Base-by-base conservation (phyloP, 1,140 invertebrate genomes). In the Drosophila repleta region DNA sequence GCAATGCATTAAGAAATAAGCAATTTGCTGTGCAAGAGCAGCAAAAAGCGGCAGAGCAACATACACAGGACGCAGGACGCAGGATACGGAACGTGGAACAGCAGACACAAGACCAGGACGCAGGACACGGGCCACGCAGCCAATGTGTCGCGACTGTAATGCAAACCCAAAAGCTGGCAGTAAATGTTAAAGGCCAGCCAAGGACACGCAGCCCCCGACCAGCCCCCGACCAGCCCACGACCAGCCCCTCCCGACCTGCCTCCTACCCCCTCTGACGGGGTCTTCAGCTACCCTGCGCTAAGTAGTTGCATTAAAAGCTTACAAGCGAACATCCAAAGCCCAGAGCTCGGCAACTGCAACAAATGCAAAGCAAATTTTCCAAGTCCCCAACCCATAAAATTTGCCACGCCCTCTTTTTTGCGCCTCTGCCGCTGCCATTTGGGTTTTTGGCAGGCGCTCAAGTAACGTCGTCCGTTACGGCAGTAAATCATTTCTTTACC, bases 1-100 rank as follows among this genome's bases (percentile, higher is more conserved):
- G 79, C 75, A 73, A 79, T 83, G 83, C 83, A 87, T 87, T 87
- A 87, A 87, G 83, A 87, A 87, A 87, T 88, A 79, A 88, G 78
- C 83, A 87, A 87, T 88, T 87, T 87, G 68, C 63, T 58, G 57
- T 69, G 66, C 58, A 61, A 48, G 45, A 32, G 45, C 63, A 67
- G 66, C 80, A 83, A 84, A 82, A 83, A 72, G 45, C 41, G 21
- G 15, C 24, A 37, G 32, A 24, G 46, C 11, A 26, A 13, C 21
- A 29, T 20, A 41, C 20, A 21, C 37, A 57, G 20, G 29, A 35
- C 11, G 18, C 18, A 11, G 17, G 4, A 17, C 13, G 39, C 2
- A 17, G n/a, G 1, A 41, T 1, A 3, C 39, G 26, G 46, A 24
- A 32, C 29, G 7, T 8, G 11, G 32, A 10, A 35, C 32, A 7